phyloP scores from a whole-genome alignment of 2,113 vertebrate genomes.

The Paracyprichromis sp. region DNA sequence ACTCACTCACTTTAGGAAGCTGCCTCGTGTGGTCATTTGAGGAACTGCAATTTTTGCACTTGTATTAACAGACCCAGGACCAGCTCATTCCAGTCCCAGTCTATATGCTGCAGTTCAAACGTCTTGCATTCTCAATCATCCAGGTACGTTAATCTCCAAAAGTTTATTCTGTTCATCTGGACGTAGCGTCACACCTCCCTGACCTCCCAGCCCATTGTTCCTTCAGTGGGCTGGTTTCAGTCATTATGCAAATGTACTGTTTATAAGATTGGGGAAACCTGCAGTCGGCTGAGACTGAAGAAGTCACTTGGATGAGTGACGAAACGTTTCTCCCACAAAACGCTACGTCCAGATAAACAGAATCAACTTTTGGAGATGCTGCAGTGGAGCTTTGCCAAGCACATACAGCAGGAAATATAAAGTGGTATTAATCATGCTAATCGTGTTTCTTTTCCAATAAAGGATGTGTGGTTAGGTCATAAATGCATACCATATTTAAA shows the following conservation, averaged over 20 bases:
- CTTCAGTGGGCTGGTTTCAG: neutral
- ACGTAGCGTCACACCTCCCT: neutral
- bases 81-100: fast-evolving
- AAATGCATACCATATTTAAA: neutral
- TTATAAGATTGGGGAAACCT: fast-evolving
- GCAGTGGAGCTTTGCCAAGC: neutral
- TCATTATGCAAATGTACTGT: neutral
- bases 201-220: fast-evolving
- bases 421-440: neutral
- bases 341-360: neutral
- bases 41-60: neutral
- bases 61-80: fast-evolving
- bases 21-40: neutral
- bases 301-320: neutral
- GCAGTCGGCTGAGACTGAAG: fast-evolving
- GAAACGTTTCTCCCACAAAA: neutral
- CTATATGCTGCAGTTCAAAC: neutral
- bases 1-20: neutral
- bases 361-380: neutral
- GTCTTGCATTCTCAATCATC: neutral
- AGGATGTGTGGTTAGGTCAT: neutral
- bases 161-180: neutral
- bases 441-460: neutral
- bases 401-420: neutral
- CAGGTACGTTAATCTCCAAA: neutral